phyloP scores from a whole-genome alignment of 35 echinoderm and acorn worm species.

The Eucidaris tribuloides region DNA sequence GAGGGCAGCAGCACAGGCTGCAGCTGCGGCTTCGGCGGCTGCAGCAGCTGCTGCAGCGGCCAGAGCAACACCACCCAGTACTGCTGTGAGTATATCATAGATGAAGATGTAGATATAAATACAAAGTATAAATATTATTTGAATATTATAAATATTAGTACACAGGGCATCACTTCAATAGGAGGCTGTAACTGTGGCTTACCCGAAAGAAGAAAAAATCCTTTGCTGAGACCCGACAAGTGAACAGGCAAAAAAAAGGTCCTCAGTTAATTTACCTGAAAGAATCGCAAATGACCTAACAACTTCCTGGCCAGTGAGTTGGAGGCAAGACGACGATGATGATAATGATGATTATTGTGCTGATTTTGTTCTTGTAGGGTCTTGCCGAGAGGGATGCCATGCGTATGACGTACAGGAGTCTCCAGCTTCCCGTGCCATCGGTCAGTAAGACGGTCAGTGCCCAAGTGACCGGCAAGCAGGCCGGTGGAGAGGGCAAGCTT shows the following conservation, averaged over 20 bases:
- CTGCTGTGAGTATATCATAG: conserved; percentile 10
- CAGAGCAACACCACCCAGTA: conserved; percentile 7
- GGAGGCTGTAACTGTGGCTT: too few species aligned
- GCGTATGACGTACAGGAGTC: not conserved
- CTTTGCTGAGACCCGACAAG: too few species aligned
- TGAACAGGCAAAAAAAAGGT: too few species aligned
- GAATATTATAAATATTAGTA: too few species aligned
- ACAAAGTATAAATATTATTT: too few species aligned
- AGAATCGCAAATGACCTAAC: too few species aligned
- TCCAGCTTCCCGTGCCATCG: not conserved
- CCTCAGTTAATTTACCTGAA: too few species aligned
- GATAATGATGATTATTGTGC: not conserved
- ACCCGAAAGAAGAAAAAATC: too few species aligned
- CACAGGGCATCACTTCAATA: too few species aligned
- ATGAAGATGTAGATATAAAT: conserved; percentile 33
- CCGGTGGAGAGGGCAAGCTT: not conserved
- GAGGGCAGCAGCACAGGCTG: conserved; percentile 29
- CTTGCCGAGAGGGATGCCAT: not conserved
- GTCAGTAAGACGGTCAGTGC: conserved; percentile 17
- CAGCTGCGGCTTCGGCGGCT: conserved; percentile 47
- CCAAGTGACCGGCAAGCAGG: not conserved
- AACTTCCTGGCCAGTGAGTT: too few species aligned
- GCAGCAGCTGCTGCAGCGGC: conserved; percentile 53
- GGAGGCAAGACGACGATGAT: not conserved
- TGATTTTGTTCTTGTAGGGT: not conserved